A percentile compares a stretch with the other conserved stretches of the same genome.
Conservation (phyloP, 2,797 vertebrate genomes). For the Fistularia commersonii region DNA sequence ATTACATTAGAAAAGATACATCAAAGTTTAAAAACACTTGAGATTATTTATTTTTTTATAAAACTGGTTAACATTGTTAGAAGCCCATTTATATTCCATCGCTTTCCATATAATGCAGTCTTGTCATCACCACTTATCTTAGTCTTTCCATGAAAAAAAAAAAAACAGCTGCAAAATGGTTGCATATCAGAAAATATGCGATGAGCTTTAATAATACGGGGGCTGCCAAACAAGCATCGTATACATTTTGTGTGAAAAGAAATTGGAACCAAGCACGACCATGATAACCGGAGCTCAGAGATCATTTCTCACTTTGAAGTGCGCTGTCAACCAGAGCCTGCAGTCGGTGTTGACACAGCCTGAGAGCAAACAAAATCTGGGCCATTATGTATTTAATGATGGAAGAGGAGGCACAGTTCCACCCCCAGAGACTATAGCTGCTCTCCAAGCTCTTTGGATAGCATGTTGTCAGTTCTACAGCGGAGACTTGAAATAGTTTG, state of each 20-base stretch:
- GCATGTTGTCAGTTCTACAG: slow-evolving; percentile 19
- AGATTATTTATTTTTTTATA: slow-evolving; percentile 26
- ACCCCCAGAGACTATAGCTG: slow-evolving; percentile 23
- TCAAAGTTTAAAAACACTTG: slow-evolving; percentile 25
- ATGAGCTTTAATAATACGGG: slow-evolving; percentile 35
- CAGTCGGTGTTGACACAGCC: slow-evolving; percentile 56
- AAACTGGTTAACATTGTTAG: slow-evolving; percentile 28
- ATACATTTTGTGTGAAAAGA: slow-evolving; percentile 14
- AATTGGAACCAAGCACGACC: slow-evolving; percentile 32
- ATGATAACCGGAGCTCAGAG: slow-evolving; percentile 38
- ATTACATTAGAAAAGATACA: slow-evolving; percentile 34
- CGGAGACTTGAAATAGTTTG: slow-evolving; percentile 21
- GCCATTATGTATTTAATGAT: slow-evolving; percentile 63
- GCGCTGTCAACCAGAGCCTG: slow-evolving; percentile 40
- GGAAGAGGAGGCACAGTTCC: slow-evolving; percentile 28
- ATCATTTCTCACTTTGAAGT: slow-evolving; percentile 62
- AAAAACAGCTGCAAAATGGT: slow-evolving; percentile 30
- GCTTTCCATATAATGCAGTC: slow-evolving; percentile 27
- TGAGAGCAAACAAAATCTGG: slow-evolving; percentile 56
- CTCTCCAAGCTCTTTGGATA: slow-evolving; percentile 25
- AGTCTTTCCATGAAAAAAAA: slow-evolving; percentile 20
- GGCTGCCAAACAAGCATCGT: slow-evolving; percentile 46
- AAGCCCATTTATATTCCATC: slow-evolving; percentile 16
- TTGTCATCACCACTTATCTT: slow-evolving; percentile 27
- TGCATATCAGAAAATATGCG: slow-evolving; percentile 41